Conservation (phyloP, 30 jellyfish, hydroid and myxozoan genomes). For the Aurelia aurita region DNA sequence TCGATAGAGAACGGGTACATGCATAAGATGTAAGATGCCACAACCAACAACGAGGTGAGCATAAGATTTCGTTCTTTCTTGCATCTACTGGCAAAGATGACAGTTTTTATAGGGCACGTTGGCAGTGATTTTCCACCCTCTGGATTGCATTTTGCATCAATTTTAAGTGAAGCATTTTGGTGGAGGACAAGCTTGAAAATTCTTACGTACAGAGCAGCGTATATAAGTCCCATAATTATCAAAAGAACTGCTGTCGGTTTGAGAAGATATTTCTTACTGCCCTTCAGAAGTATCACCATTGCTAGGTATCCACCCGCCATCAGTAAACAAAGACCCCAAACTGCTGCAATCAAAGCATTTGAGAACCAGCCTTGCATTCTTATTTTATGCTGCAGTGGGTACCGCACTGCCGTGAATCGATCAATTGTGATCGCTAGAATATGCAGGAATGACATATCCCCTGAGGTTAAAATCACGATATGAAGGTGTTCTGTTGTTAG, state of each 20-base stretch:
- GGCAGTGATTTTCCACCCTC: not conserved
- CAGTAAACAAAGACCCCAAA: constrained; percentile 21
- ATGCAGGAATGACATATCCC: constrained; percentile 15
- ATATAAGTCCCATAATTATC: constrained; percentile 9
- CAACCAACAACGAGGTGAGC: constrained; percentile 33
- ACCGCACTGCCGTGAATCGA: constrained; percentile 45
- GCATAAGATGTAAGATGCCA: constrained; percentile 48
- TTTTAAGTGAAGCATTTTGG: not conserved
- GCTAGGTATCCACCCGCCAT: not conserved
- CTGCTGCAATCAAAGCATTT: constrained; percentile 2
- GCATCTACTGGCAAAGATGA: not conserved
- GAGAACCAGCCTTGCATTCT: constrained; percentile 29
- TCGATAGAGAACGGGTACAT: constrained; percentile 59
- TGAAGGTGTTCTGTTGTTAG: not conserved
- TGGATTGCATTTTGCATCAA: too few species aligned
- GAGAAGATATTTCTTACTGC: too few species aligned
- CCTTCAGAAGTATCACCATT: too few species aligned
- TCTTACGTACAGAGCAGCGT: constrained; percentile 5
- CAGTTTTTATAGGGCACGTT: constrained; percentile 2
- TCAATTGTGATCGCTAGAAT: constrained; percentile 50
- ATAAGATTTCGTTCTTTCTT: constrained; percentile 37
- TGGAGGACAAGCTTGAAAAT: constrained; percentile 15
- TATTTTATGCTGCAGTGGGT: constrained; percentile 41
- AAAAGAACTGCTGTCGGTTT: not conserved
- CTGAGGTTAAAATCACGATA: constrained; percentile 11